phyloP scores from a whole-genome alignment of 92 coral and sea anemone species.

The Bergia sp. region DNA sequence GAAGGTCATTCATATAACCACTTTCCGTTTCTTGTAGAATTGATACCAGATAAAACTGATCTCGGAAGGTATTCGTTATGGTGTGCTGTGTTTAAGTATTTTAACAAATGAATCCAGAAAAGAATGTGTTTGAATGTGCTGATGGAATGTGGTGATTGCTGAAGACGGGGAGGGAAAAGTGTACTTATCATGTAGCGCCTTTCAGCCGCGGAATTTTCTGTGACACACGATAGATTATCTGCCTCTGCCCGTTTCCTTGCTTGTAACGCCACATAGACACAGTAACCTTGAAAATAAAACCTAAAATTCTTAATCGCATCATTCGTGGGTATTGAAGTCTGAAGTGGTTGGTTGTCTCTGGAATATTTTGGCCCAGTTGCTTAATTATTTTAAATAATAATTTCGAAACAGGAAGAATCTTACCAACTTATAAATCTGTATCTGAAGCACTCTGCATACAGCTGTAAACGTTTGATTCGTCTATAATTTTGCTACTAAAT shows the following conservation, averaged over 20 bases:
- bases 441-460: not conserved
- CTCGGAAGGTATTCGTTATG: not conserved
- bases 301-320: constrained; percentile 7
- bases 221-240: not conserved
- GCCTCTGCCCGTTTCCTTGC: not conserved
- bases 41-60: not conserved
- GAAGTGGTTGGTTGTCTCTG: not conserved
- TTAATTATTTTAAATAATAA: not conserved
- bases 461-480: no score
- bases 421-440: not conserved
- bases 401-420: constrained; percentile 1
- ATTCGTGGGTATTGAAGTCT: constrained; percentile 4
- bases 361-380: not conserved
- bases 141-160: not conserved
- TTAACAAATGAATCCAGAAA: not conserved
- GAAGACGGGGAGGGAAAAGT: not conserved
- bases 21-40: not conserved
- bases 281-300: not conserved
- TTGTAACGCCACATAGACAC: not conserved
- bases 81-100: not conserved
- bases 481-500: not conserved
- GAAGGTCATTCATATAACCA: not conserved
- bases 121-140: not conserved
- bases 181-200: not conserved
- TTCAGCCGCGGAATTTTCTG: constrained; percentile 6